Base-by-base conservation (phyloP, 1,140 invertebrate genomes). In the Brachionus rotundiformis region DNA sequence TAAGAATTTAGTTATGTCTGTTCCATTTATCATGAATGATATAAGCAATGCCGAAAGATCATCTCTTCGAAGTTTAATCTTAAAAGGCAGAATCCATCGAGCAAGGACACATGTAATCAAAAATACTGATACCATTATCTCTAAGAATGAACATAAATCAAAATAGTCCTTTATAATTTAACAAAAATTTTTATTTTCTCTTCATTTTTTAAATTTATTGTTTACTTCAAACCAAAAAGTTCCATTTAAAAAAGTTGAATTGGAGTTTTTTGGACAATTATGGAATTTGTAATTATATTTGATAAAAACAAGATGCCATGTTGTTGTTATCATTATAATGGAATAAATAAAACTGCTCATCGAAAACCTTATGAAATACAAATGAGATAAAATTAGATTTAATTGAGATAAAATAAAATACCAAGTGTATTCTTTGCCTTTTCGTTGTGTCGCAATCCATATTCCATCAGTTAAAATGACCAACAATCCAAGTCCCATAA, bases 351-450 rank as follows among this genome's bases (percentile, higher is more conserved):
- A 79, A 36, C 47, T 63, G 16, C 76, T 59, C 8, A 59, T 39
- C 0, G 76, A 79, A 39, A 79, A 79, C 73, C 73, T 77, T 44
- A n/a, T 13, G 7, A 31, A 59, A 47, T n/a, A 47, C 8, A 16
- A 8, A 16, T 33, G n/a, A 3, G 2, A 27, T 1, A 25, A 54
- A 49, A 23, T 36, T n/a, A n/a, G n/a, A n/a, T n/a, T n/a, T n/a
- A n/a, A 31, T 16, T 44, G 2, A 59, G 29, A 7, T 5, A 23
- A 25, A 5, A 27, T 11, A 23, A 7, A 6, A 33, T 77, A 59
- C 76, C 76, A 79, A 59, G 76, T 59, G 19, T 54, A 63, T 63
- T 79, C 76, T 59, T 59, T 79, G 0, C 76, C 76, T 31, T 54
- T 25, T 63, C 76, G 19, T 29, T 39, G 27, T 33, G 29, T 41